These are phyloP conservation scores for Ophthalmolycus amberensis DNA, from an alignment of 2,113 vertebrate species.

Conservation along the genomic window DNA sequence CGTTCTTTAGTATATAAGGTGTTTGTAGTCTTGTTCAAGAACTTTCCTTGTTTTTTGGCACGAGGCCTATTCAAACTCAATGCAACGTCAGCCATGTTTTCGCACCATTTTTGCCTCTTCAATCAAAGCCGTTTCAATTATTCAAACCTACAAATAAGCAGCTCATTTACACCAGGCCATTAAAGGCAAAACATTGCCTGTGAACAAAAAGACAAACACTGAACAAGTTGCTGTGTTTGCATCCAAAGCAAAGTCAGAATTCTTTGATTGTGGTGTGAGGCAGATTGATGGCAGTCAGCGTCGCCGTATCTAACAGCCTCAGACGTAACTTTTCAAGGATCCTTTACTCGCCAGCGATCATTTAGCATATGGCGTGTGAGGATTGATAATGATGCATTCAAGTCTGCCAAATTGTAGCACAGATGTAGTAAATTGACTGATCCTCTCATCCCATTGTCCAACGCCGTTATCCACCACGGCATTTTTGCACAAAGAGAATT, in stretches of 20 bases:
- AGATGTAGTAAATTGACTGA: constrained; percentile 71
- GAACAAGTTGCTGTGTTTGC: constrained; percentile 66
- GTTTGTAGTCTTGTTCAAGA: background rate
- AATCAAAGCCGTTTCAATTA: constrained; percentile 63
- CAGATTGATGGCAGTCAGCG: constrained; percentile 69
- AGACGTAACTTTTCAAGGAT: constrained; percentile 44
- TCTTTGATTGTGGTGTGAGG: constrained; percentile 66
- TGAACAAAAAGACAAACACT: constrained; percentile 63
- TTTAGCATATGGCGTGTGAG: constrained; percentile 52
- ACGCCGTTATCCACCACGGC: constrained; percentile 69
- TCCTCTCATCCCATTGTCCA: constrained; percentile 68
- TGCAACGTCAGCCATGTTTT: constrained; percentile 10
- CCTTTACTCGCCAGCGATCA: constrained; percentile 54
- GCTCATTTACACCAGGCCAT: constrained; percentile 63
- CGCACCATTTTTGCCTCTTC: constrained; percentile 21
- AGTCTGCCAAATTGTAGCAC: constrained; percentile 40
- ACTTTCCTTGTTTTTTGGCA: background rate
- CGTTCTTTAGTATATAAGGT: background rate
- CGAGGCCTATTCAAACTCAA: background rate
- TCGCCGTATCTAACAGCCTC: constrained; percentile 39
- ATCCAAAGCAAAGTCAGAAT: constrained; percentile 64
- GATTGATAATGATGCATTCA: constrained; percentile 70
- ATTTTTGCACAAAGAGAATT: constrained; percentile 76
- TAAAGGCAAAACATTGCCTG: constrained; percentile 56
- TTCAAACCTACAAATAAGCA: constrained; percentile 57